phyloP scores from a whole-genome alignment of 2,113 vertebrate species.

The Eptesicus fuscus region DNA sequence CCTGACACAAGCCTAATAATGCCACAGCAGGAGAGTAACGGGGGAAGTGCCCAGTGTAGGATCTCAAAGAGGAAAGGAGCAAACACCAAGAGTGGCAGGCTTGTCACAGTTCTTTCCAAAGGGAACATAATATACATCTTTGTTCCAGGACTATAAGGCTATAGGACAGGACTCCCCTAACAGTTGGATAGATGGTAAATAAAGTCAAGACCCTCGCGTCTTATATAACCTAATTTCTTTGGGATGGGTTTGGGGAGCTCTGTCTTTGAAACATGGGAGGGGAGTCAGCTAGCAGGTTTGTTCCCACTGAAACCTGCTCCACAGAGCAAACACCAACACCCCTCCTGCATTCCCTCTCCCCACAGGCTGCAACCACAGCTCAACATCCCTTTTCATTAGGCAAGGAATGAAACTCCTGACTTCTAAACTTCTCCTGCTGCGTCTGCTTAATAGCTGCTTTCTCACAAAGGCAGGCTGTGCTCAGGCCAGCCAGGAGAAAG shows the following conservation, averaged over 20 bases:
- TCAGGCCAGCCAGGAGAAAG: not conserved
- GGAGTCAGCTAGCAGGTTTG: not conserved
- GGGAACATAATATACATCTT: not conserved
- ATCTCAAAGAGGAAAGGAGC: not conserved
- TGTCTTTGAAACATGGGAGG: not conserved
- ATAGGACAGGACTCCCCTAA: not conserved
- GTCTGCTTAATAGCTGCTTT: conserved; percentile 56
- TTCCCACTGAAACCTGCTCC: not conserved
- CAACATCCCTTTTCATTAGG: conserved; percentile 58
- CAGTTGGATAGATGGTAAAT: not conserved
- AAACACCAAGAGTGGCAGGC: not conserved
- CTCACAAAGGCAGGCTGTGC: conserved; percentile 23
- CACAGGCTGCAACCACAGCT: not conserved
- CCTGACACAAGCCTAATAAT: not conserved
- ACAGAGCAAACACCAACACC: not conserved
- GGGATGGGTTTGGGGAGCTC: not conserved
- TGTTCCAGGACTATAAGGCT: not conserved
- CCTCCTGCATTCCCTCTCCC: not conserved
- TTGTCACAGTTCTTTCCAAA: not conserved
- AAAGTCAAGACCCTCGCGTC: not conserved
- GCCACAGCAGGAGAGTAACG: not conserved
- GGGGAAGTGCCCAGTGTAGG: not conserved
- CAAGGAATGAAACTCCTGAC: conserved; percentile 45
- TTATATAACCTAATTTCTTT: not conserved
- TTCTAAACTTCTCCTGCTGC: conserved; percentile 50